Evolutionary conservation across 2,888 invertebrate species (phyloP), one percentile per base, ranked within the genome.

Genomic region (Drosophila parthenogenetica): DNA sequence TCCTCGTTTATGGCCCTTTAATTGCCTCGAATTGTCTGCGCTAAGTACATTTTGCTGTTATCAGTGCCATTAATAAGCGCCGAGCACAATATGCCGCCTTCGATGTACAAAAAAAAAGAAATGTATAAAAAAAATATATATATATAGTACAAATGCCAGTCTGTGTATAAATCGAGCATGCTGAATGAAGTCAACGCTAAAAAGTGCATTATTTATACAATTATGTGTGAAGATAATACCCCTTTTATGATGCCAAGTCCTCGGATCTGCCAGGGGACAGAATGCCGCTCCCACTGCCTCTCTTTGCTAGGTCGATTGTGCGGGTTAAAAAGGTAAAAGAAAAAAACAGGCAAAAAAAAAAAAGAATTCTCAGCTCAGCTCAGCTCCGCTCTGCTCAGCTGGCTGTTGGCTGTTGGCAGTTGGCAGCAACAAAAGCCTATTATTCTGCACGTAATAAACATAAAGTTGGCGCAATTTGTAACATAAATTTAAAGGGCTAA

Each of bases 361-460:
- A 29, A 2, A 29, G 29, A 29, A 8, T 8, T 29, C 29, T 1
- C 8, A 29, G 29, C 29, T 29, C 8, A 1, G 29, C 29, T 29
- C 29, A 29, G 29, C 29, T 25, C 25, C 5, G 25, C 25, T 29
- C 8, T 5, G 29, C 29, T 19, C 19, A 19, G 19, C 19, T 75
- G 57, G 37, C 62, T 60, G 61, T 50, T 77, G 72, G 45, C 72
- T 17, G 72, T 64, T 77, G 67, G 19, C 67, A 58, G 65, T 64
- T 70, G 81, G 74, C 72, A 73, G 57, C 77, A 83, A 81, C 81
- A 81, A 83, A 86, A 86, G 86, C 82, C 87, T 86, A 86, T 82
- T 82, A 83, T 86, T 86, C 85, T 69, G 85, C 84, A 85, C 84
- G 84, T 85, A 87, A 85, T 85, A 85, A 87, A 85, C 84, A 85